These are phyloP conservation scores for Setophaga coronata DNA, from an alignment of 2,113 vertebrate genomes.

Conservation along the genomic window DNA sequence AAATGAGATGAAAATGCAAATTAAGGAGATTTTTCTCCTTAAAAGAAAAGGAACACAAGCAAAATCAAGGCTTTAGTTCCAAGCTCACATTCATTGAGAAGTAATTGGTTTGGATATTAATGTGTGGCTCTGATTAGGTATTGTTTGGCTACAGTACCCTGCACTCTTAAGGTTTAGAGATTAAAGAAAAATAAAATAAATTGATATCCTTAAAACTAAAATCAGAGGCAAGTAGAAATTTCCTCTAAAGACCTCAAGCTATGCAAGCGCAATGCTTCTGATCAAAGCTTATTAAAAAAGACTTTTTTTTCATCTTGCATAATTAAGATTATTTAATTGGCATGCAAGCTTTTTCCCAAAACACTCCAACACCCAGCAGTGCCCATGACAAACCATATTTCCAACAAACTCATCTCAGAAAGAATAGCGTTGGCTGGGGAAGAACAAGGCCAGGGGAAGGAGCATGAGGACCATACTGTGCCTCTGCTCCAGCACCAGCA, in stretches of 20 bases:
- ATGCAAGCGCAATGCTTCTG: not conserved
- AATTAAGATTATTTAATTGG: not conserved
- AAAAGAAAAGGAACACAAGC: not conserved
- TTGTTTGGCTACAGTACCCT: not conserved
- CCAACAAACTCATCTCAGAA: not conserved
- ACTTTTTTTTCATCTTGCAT: not conserved
- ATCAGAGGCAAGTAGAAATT: not conserved
- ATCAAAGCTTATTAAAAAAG: not conserved
- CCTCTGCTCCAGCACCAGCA: not conserved
- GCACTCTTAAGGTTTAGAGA: not conserved
- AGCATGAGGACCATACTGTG: not conserved
- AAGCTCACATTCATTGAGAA: not conserved
- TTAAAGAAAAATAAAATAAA: not conserved
- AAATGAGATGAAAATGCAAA: not conserved
- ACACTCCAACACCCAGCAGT: accelerated
- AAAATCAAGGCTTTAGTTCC: slow-evolving; percentile 26
- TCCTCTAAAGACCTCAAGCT: not conserved
- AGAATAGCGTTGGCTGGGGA: not conserved
- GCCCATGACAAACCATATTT: not conserved
- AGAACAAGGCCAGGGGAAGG: not conserved
- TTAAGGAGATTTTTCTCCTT: not conserved
- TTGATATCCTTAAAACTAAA: not conserved
- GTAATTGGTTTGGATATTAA: not conserved
- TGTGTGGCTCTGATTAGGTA: not conserved
- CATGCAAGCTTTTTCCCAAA: not conserved